Percentiles rank a stretch among this genome's conserved stretches.
phyloP scores from a whole-genome alignment of 1,140 invertebrate genomes.

The Whitmania pigra region DNA sequence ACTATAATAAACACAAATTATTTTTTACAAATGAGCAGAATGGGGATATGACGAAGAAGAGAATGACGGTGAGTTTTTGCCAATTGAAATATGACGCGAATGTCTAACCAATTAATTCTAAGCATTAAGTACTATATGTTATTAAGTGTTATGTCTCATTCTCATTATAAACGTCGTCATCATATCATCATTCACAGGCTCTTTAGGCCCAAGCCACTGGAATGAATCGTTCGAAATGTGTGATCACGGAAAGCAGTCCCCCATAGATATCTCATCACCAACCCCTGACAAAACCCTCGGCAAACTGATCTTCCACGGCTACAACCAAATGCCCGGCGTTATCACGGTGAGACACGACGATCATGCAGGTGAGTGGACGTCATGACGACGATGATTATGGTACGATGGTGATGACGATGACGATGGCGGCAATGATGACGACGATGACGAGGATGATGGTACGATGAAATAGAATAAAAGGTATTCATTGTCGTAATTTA shows the following conservation, averaged over 20 bases:
- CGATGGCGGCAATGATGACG: background rate
- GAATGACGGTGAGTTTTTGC: too few relatives aligned
- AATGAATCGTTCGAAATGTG: background rate
- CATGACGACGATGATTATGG: background rate
- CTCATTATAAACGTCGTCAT: background rate
- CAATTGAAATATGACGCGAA: too few relatives aligned
- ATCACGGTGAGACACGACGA: background rate
- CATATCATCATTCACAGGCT: background rate
- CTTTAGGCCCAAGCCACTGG: background rate
- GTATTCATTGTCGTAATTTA: too few relatives aligned
- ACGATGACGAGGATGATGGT: background rate
- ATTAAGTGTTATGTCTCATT: background rate
- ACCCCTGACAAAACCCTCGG: background rate
- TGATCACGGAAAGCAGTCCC: background rate
- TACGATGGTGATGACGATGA: background rate
- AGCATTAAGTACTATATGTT: background rate
- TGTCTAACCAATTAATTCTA: too few relatives aligned
- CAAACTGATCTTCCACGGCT: background rate
- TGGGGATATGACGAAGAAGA: too few relatives aligned
- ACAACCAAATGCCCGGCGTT: background rate
- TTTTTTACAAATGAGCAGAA: too few relatives aligned
- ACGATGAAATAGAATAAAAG: too few relatives aligned
- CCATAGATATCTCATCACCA: background rate
- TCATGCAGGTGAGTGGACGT: background rate
- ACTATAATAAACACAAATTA: too few relatives aligned